Evolutionary conservation across 2,113 vertebrate species (phyloP).

Genomic region (Oenanthe oenanthe): DNA sequence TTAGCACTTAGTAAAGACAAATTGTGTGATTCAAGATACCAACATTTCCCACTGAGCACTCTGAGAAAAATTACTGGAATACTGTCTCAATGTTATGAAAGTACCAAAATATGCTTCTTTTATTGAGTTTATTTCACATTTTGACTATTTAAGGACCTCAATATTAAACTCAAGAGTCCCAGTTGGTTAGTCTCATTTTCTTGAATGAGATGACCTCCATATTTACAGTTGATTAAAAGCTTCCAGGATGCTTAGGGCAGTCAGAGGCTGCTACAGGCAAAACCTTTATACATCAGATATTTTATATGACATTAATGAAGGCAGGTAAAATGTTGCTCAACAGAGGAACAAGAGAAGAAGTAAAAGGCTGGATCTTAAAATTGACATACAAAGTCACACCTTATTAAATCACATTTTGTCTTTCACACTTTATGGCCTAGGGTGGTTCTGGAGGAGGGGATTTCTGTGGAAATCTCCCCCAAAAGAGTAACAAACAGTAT

Average conservation of each 20-base stretch:
- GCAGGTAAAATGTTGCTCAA: not conserved
- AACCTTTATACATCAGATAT: not conserved
- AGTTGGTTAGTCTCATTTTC: not conserved
- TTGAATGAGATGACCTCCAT: not conserved
- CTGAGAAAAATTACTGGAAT: conserved; percentile 64
- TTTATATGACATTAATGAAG: not conserved
- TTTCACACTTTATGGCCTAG: not conserved
- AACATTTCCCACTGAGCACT: conserved; percentile 32
- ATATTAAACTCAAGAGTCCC: not conserved
- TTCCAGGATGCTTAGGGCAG: not conserved
- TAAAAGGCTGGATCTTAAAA: not conserved
- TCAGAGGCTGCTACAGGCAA: not conserved
- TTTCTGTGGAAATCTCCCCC: not conserved
- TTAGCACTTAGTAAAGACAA: conserved; percentile 19
- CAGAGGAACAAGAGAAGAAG: not conserved
- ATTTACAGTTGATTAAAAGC: not conserved
- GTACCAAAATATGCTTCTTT: conserved; percentile 9
- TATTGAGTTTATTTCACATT: conserved; percentile 1
- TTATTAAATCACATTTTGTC: not conserved
- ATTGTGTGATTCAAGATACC: conserved; percentile 23
- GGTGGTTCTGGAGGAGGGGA: not conserved
- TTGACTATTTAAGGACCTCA: conserved; percentile 38
- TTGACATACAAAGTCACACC: not conserved
- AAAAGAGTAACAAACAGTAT: not conserved
- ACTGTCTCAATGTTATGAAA: conserved; percentile 17